phyloP scores from a whole-genome alignment of 2,797 vertebrate species.

The Falco concolor region DNA sequence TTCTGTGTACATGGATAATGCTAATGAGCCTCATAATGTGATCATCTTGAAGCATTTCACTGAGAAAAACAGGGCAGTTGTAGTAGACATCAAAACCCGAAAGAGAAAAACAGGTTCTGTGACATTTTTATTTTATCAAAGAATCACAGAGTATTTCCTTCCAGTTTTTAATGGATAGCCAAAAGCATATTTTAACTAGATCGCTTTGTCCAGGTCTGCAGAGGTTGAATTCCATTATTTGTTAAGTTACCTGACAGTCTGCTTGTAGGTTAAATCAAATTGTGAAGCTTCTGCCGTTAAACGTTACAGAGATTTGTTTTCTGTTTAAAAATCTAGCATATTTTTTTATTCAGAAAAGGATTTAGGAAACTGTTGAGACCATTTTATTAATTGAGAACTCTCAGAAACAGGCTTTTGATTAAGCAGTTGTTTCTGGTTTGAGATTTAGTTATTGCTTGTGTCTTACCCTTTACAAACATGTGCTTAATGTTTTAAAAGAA shows the following conservation, averaged over 20 bases:
- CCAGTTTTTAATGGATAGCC: neutral
- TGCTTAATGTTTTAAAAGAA: neutral
- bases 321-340: neutral
- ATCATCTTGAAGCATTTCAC: constrained; percentile 97
- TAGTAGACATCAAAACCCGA: constrained; percentile 92
- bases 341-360: neutral
- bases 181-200: neutral
- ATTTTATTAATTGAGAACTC: neutral
- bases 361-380: neutral
- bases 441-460: neutral
- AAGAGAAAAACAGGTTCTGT: constrained; percentile 92
- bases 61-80: constrained; percentile 93
- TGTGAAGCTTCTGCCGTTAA: neutral
- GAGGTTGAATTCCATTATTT: neutral
- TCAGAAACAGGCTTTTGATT: neutral
- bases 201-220: neutral
- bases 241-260: neutral
- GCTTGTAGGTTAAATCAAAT: neutral
- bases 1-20: constrained; percentile 93
- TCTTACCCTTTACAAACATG: neutral
- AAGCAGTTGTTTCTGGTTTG: neutral
- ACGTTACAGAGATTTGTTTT: neutral
- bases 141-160: neutral
- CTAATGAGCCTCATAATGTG: constrained; percentile 91
- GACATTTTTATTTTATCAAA: neutral